phyloP scores from a whole-genome alignment of 2,797 vertebrate species.

The Eptatretus atami region DNA sequence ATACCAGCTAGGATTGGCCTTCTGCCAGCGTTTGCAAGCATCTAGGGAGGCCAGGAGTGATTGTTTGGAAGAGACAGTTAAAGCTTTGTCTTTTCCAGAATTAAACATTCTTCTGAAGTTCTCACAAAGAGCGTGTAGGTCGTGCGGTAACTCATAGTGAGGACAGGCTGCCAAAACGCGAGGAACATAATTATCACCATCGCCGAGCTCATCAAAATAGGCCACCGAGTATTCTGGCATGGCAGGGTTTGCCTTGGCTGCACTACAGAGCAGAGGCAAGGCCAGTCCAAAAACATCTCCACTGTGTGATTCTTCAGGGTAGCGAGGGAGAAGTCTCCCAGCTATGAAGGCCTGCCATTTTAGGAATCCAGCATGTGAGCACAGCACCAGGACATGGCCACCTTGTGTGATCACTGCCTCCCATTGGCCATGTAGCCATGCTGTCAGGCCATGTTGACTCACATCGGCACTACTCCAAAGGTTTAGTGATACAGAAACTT shows the following conservation, averaged over 20 bases:
- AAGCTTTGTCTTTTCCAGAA: no score
- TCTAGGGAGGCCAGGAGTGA: no score
- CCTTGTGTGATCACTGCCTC: background rate
- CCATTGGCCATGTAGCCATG: background rate
- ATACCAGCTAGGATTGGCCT: no score
- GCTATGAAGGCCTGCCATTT: background rate
- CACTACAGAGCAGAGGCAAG: background rate
- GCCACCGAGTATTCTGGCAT: background rate
- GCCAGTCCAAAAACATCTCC: background rate
- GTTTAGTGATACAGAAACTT: background rate
- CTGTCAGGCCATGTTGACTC: background rate
- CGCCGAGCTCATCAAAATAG: background rate
- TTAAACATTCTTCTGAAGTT: no score
- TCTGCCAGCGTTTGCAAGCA: no score
- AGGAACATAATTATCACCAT: background rate
- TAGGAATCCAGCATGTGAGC: background rate
- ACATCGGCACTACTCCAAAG: constrained; percentile 2
- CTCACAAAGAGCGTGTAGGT: no score
- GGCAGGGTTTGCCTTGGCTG: background rate
- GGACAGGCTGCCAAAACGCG: background rate
- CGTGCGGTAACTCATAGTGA: no score
- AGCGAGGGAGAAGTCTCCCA: background rate
- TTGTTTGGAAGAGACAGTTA: no score
- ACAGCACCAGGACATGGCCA: background rate
- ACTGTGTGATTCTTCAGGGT: background rate